Base-by-base conservation (phyloP, 2,797 vertebrate genomes). In the Melanotaenia parkinsoni region DNA sequence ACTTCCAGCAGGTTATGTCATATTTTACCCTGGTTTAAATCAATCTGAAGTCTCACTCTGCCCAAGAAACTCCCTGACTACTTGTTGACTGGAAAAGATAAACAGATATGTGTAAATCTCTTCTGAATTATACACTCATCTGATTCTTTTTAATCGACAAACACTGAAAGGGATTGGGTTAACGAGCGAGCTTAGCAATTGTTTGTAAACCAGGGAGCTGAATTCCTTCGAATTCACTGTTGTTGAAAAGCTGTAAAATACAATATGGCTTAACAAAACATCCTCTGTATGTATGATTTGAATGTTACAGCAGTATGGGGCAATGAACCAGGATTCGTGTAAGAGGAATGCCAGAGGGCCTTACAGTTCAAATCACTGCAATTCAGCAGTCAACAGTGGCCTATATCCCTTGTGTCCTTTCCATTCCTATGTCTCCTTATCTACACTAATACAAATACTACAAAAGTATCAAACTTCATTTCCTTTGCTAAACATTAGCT, bases 281-380 rank as follows among this genome's bases (percentile, higher is more conserved):
- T 30, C 75, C 83, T 81, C 63, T 70, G 63, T 76, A 54, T 77
- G 62, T 80, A 81, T 82, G 84, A 74, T 71, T 84, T 88, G 72
- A 78, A 91, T 81, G 84, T 85, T 77, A 88, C 82, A 90, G 92
- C 84, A 88, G 77, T 86, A 90, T 93, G 93, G 87, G 87, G 63
- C 86, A 84, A 91, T 93, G 89, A 86, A 87, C 89, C 84, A 89
- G 92, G 94, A 90, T 85, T 89, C 86, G 88, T 38, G 77, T 87
- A 85, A 85, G 68, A 90, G 92, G 91, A 82, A 92, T 89, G 91
- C 90, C 84, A 90, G 64, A 89, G 90, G 89, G 88, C 82, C 72
- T 74, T 74, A 83, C 24, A 85, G 63, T 71, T 88, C 53, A 86
- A 78, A 88, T 87, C 63, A 84, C 74, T 82, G 76, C 67, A 74